Evolutionary conservation across 2,113 vertebrate genomes (phyloP).

Genomic region (Oncorhynchus mykiss): DNA sequence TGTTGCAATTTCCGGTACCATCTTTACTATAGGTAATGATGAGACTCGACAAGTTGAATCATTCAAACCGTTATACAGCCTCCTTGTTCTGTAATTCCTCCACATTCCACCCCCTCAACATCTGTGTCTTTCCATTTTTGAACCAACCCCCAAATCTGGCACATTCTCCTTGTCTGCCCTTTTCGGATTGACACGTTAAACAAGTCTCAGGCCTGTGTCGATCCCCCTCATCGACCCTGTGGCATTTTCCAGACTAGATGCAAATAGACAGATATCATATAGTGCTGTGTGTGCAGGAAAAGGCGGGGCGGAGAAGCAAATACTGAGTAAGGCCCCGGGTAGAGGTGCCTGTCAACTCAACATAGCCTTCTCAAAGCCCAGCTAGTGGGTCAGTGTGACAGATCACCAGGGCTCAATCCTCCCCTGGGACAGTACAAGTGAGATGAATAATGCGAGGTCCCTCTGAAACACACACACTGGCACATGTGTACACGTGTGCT

Average conservation of each 20-base stretch:
- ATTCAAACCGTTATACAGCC: too few species aligned
- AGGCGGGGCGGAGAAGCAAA: conserved; percentile 64
- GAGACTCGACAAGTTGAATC: too few species aligned
- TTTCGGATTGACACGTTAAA: background rate
- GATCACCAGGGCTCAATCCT: conserved; percentile 60
- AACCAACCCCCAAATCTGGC: too few species aligned
- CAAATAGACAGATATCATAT: conserved; percentile 72
- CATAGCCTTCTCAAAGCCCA: conserved; percentile 54
- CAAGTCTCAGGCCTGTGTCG: conserved; percentile 3
- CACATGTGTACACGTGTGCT: background rate
- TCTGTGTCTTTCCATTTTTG: background rate
- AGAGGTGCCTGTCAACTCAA: conserved; percentile 69
- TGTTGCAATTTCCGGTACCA: too few species aligned
- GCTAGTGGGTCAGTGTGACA: conserved; percentile 58
- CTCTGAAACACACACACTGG: conserved; percentile 20
- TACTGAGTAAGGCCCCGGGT: conserved; percentile 67
- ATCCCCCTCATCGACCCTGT: conserved; percentile 48
- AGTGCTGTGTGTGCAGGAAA: conserved; percentile 54
- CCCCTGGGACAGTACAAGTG: conserved; percentile 23
- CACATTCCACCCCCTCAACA: background rate
- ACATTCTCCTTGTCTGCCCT: too few species aligned
- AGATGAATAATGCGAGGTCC: conserved; percentile 57
- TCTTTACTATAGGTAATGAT: too few species aligned
- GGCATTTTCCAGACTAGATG: conserved; percentile 72
- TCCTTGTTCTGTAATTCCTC: background rate